Base-by-base conservation (phyloP, 1,140 invertebrate genomes). In the Drosophila equinoxialis region DNA sequence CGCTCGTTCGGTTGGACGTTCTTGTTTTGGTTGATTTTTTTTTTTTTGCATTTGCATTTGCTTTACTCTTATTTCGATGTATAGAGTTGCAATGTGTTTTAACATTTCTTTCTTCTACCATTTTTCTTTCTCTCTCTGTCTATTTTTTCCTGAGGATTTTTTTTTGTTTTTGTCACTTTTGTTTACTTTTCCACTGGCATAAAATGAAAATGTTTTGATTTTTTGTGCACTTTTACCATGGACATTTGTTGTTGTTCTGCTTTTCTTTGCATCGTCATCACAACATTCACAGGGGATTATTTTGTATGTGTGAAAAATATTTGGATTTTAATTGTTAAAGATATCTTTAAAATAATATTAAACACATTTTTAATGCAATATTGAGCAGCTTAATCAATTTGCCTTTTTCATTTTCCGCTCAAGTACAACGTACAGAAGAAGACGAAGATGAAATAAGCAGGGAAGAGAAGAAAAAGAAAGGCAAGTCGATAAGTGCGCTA, bases 171-270 rank as follows among this genome's bases (percentile, higher is more conserved):
- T 64, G 35, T 59, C 57, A 59, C 61, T 48, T 64, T 64, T 62
- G 60, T 62, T 62, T 45, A 45, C 57, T 62, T 62, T 62, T 62
- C 17, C 37, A 45, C 23, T 62, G 60, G 20, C 37, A 62, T 45
- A 23, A 62, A 62, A 42, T 62, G 35, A 23, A 62, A 62, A 42
- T 62, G 35, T 62, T 62, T 41, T 62, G 35, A 42, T 62, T 42
- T 45, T 42, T 62, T 45, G 20, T 23, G 45, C 3, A 51, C 3
- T 51, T 51, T 51, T 48, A 0, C 11, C 11, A 13, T 39, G 35
- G 35, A 11, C 10, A 26, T 11, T 13, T 11, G 11, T 51, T 51
- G 20, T 51, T 20, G 7, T 30, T 61, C n/a, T 51, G 20, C 2
- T 4, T 51, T 51, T 23, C 17, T 51, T 51, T 51, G 45, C 45